A percentile compares a stretch with the other conserved stretches of the same genome.
phyloP scores from a whole-genome alignment of 1,140 invertebrate genomes.

The Sitophilus oryzae region DNA sequence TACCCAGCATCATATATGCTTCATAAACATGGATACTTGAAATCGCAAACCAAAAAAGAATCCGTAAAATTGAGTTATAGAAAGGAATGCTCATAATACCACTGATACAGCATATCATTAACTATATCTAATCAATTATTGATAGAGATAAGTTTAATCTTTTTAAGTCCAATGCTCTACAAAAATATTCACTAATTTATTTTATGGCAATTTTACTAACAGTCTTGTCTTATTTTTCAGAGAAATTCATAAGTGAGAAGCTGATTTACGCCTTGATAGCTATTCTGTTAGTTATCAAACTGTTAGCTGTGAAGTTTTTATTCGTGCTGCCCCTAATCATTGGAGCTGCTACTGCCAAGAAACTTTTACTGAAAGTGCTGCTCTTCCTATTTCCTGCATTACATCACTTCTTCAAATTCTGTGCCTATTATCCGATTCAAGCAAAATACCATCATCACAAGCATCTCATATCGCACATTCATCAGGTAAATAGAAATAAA shows the following conservation, averaged over 20 bases:
- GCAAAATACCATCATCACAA: constrained; percentile 77
- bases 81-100: no score
- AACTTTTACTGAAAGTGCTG: constrained; percentile 70
- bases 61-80: no score
- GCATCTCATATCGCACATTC: constrained; percentile 61
- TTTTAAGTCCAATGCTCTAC: no score
- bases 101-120: no score
- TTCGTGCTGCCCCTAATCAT: constrained; percentile 67
- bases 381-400: constrained; percentile 75
- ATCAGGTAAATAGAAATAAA: constrained; percentile 45
- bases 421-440: constrained; percentile 68
- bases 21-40: no score
- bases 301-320: constrained; percentile 70
- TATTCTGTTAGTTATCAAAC: constrained; percentile 68
- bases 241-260: constrained; percentile 69
- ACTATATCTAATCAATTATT: no score
- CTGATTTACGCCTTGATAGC: constrained; percentile 66
- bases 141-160: no score
- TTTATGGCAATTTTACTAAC: neutral
- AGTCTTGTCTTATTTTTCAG: constrained; percentile 49
- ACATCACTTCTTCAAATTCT: constrained; percentile 75
- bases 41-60: no score
- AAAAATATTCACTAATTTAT: no score
- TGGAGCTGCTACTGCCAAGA: constrained; percentile 73
- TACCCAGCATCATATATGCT: no score